Percentiles rank a stretch among this genome's conserved stretches.
phyloP scores from a whole-genome alignment of 1,140 invertebrate species.

The Scaptomyza graminum region DNA sequence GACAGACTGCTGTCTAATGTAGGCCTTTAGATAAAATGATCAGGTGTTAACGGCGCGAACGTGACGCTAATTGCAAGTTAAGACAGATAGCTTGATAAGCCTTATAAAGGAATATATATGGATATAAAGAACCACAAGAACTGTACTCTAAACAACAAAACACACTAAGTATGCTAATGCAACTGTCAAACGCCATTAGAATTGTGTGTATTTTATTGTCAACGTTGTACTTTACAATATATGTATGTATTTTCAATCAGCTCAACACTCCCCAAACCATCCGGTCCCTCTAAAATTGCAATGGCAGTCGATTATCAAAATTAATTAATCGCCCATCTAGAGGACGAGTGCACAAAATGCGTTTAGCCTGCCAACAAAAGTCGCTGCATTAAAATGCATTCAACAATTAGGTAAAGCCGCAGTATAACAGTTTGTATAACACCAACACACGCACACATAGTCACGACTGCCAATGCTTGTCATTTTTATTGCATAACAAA shows the following conservation, averaged over 20 bases:
- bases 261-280: slow-evolving; percentile 26
- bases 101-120: too few species aligned
- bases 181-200: slow-evolving; percentile 61
- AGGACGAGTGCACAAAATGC: slow-evolving; percentile 10
- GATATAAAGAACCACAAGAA: neutral
- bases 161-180: neutral
- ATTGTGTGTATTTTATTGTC: slow-evolving; percentile 29
- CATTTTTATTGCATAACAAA: slow-evolving; percentile 78
- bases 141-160: neutral
- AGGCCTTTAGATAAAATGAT: neutral
- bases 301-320: slow-evolving; percentile 54
- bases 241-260: slow-evolving; percentile 63
- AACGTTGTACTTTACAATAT: slow-evolving; percentile 27
- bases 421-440: slow-evolving; percentile 55
- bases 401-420: slow-evolving; percentile 36
- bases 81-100: neutral
- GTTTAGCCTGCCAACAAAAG: slow-evolving; percentile 17
- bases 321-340: slow-evolving; percentile 58
- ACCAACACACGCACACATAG: neutral
- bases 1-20: neutral
- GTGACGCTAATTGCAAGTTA: slow-evolving; percentile 56
- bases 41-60: slow-evolving; percentile 48
- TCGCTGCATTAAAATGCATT: slow-evolving; percentile 42
- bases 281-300: neutral
- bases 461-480: slow-evolving; percentile 24